These are phyloP conservation scores for Scaptomyza parva DNA, from an alignment of 2,888 invertebrate species.

Conservation along the genomic window DNA sequence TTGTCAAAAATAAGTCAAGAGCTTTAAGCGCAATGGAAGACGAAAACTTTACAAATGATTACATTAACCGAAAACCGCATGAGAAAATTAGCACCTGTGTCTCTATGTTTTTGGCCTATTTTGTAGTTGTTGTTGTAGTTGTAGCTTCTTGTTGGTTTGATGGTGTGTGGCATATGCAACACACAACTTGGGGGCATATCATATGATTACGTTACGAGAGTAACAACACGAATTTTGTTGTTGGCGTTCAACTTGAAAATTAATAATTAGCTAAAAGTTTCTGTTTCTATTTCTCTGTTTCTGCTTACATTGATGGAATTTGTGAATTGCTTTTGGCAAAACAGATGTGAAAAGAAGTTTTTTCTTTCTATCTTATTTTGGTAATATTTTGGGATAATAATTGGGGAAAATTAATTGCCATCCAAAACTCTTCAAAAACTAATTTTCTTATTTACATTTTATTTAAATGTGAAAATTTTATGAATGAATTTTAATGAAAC, in stretches of 20 bases:
- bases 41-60: conserved; percentile 57
- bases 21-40: conserved; percentile 43
- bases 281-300: no score
- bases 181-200: conserved; percentile 23
- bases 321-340: background rate
- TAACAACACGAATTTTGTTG: no score
- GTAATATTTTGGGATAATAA: no score
- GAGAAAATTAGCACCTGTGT: conserved; percentile 60
- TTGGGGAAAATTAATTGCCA: no score
- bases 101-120: background rate
- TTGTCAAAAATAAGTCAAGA: conserved; percentile 38
- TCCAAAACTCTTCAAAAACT: background rate
- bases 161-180: background rate
- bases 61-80: conserved; percentile 58
- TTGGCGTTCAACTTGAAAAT: no score
- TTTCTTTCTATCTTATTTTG: no score
- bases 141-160: no score
- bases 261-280: conserved; percentile 29
- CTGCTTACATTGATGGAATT: background rate
- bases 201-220: conserved; percentile 27
- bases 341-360: background rate
- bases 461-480: background rate
- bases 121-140: background rate
- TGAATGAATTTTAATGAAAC: no score
- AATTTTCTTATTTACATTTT: background rate